phyloP scores from a whole-genome alignment of 2,113 vertebrate genomes.

The Scatophagus argus region DNA sequence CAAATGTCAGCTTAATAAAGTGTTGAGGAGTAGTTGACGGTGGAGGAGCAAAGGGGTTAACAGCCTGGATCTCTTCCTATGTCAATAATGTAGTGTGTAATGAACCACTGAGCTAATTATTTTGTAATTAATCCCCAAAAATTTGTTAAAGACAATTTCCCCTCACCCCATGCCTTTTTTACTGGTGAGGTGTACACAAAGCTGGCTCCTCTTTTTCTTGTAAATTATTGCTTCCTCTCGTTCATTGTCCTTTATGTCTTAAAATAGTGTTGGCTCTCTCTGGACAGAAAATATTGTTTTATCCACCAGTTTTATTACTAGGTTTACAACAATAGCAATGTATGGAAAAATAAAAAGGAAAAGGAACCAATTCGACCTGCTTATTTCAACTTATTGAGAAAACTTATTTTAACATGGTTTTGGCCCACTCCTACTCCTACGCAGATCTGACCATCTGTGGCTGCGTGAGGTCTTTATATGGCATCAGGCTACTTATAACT shows the following conservation, averaged over 20 bases:
- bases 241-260: background rate
- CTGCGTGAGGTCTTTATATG: conserved; percentile 31
- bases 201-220: background rate
- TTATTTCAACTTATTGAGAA: conserved; percentile 5
- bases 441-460: conserved; percentile 34
- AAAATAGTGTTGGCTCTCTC: background rate
- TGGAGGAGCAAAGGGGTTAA: conserved; percentile 32
- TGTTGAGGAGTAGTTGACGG: conserved; percentile 41
- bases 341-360: background rate
- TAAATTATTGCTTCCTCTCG: conserved; percentile 17
- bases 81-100: conserved; percentile 45
- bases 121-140: conserved; percentile 53
- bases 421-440: background rate
- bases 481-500: conserved; percentile 43
- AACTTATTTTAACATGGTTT: background rate
- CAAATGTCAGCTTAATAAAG: conserved; percentile 55
- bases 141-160: conserved; percentile 16
- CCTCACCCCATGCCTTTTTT: background rate
- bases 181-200: background rate
- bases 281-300: background rate
- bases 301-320: background rate
- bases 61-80: conserved; percentile 5
- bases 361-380: background rate
- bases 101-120: conserved; percentile 53
- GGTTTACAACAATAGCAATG: background rate